These are phyloP conservation scores for Dysmachus trigonus DNA, from an alignment of 2,888 invertebrate species.

Conservation along the genomic window DNA sequence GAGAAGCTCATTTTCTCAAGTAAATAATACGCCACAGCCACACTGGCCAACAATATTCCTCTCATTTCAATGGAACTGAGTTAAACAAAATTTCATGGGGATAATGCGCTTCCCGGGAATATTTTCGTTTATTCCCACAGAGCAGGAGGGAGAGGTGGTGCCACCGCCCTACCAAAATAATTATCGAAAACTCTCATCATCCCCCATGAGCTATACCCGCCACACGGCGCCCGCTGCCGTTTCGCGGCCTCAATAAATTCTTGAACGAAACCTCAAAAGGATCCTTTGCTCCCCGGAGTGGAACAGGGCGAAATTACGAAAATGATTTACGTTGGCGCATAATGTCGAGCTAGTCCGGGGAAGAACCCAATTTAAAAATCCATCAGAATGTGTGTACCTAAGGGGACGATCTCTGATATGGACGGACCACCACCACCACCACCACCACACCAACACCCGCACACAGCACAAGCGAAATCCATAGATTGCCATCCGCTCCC, in stretches of 20 bases:
- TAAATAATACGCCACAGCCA: not conserved
- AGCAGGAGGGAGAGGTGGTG: not conserved
- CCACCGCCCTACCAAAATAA: not conserved
- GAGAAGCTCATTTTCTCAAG: not conserved
- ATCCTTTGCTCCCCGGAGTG: constrained; percentile 20
- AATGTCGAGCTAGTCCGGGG: not conserved
- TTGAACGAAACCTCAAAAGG: constrained; percentile 34
- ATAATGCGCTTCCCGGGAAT: not conserved
- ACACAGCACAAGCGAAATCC: not conserved
- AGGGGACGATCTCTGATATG: constrained; percentile 26
- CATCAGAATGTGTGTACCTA: constrained; percentile 37
- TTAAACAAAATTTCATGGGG: not conserved
- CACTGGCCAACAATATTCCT: not conserved
- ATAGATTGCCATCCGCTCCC: not conserved
- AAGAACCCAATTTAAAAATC: constrained; percentile 45
- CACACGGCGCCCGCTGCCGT: not conserved
- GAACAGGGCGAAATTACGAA: constrained; percentile 42
- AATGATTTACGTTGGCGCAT: constrained; percentile 43
- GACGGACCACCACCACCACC: not conserved
- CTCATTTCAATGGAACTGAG: not conserved
- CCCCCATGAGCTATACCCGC: not conserved
- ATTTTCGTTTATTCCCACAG: not conserved
- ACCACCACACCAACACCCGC: not conserved
- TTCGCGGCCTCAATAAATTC: constrained; percentile 24
- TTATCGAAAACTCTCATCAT: constrained; percentile 26